Evolutionary conservation across 2,888 invertebrate genomes (phyloP), one percentile per base, ranked within the genome.

Genomic region (Calameuta filiformis): DNA sequence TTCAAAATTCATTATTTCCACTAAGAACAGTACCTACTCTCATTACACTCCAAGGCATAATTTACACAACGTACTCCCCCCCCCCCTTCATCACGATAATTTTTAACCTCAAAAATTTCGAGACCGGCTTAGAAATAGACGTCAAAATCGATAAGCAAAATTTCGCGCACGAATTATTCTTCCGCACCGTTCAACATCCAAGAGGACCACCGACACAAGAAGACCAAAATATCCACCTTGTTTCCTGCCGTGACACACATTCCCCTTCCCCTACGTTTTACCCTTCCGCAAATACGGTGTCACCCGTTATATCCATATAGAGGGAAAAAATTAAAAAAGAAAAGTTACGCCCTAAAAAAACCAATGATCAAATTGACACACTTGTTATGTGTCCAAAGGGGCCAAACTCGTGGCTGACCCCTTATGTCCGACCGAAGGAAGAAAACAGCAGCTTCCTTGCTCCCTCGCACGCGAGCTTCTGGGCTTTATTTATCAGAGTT

Each of bases 401-500:
- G 75, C 35, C 68, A 75, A 71, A 73, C 35, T 74, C 77, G 75
- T 75, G 75, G 77, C 56, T 77, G 77, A 77, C 77, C 77, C 34
- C 77, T 69, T 71, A 71, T 34, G 69, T 35, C 35, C 73, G 34
- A 40, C 56, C 56, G 75, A 69, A 71, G 71, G 34, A 75, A 30
- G 74, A 74, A 69, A 68, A 15, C 68, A 69, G 69, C 23, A 56
- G 23, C 23, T 56, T 56, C 56, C 56, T 56, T 56, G 40, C 40
- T 40, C 15, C 40, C 40, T 40, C 1, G 23, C 37, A 37, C 30
- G 4, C 69, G 75, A 75, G 68, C 71, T 75, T 75, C 75, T 68
- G 75, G 75, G 75, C 75, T 77, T 77, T 77, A 77, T 77, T 77
- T 77, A 77, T 75, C 75, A 69, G 77, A 74, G 77, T 77, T 77